Conservation (phyloP, 2,888 invertebrate genomes). For the Dastarcus helophoroides region DNA sequence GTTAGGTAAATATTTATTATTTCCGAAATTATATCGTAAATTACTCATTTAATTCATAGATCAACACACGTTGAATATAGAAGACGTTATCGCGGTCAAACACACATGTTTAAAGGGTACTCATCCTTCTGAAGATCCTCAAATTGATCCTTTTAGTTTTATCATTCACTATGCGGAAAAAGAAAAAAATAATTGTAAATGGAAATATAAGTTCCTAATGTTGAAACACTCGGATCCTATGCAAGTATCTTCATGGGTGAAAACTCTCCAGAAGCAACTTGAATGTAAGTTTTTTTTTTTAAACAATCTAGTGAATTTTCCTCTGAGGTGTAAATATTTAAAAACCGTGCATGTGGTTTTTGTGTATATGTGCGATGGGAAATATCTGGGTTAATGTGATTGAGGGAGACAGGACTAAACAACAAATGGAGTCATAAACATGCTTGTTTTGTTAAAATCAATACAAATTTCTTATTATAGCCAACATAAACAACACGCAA, state of each 20-base stretch:
- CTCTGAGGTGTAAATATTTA: background rate
- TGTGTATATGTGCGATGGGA: background rate
- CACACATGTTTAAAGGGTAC: conserved; percentile 36
- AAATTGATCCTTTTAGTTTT: conserved; percentile 39
- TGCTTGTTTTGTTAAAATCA: too few relatives aligned
- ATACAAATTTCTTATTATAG: too few relatives aligned
- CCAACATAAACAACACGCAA: too few relatives aligned
- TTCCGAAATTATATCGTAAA: conserved; percentile 1
- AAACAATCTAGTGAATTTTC: background rate
- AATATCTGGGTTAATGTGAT: too few relatives aligned
- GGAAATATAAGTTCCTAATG: conserved; percentile 45
- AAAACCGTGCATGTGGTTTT: background rate
- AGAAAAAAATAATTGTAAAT: conserved; percentile 44
- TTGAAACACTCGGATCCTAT: conserved; percentile 48
- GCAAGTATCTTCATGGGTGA: conserved; percentile 52
- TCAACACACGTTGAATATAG: conserved; percentile 43
- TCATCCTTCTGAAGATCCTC: conserved; percentile 30
- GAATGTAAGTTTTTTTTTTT: conserved; percentile 34
- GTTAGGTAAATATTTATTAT: conserved; percentile 37
- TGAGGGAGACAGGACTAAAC: too few relatives aligned
- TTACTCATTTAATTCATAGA: conserved; percentile 32
- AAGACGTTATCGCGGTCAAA: conserved; percentile 44
- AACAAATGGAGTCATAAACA: too few relatives aligned
- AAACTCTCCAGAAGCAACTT: conserved; percentile 44
- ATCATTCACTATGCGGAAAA: conserved; percentile 51